phyloP scores from a whole-genome alignment of 2,113 vertebrate species.

The Oncorhynchus keta region DNA sequence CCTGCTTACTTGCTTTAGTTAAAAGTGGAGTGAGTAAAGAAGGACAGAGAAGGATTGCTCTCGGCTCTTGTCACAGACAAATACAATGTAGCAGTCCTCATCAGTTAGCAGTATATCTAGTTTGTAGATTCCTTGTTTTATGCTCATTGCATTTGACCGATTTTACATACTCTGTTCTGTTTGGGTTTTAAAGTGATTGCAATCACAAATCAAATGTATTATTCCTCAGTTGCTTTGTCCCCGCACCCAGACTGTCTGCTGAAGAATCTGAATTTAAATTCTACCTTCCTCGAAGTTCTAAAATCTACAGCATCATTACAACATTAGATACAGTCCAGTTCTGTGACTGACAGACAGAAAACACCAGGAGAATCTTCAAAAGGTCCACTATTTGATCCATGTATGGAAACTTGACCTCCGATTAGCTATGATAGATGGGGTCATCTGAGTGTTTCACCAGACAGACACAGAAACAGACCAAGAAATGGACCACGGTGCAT shows the following conservation, averaged over 20 bases:
- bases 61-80: background rate
- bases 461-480: no score
- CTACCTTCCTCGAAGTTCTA: slow-evolving; percentile 28
- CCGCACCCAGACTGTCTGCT: slow-evolving; percentile 41
- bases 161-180: background rate
- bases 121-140: background rate
- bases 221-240: slow-evolving; percentile 51
- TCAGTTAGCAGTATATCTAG: no score
- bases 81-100: no score
- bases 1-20: slow-evolving; percentile 46
- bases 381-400: background rate
- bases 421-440: no score
- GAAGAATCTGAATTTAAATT: slow-evolving; percentile 32
- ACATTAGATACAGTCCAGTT: no score
- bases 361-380: background rate
- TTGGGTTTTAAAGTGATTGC: slow-evolving; percentile 43
- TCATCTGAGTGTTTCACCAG: no score
- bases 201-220: slow-evolving; percentile 48
- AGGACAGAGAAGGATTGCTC: slow-evolving; percentile 38
- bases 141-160: background rate
- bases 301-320: background rate
- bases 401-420: no score
- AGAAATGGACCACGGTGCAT: no score
- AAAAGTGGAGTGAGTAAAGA: slow-evolving; percentile 31
- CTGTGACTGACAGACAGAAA: no score